phyloP scores from a whole-genome alignment of 2,113 vertebrate species.

The Platichthys stellatus region DNA sequence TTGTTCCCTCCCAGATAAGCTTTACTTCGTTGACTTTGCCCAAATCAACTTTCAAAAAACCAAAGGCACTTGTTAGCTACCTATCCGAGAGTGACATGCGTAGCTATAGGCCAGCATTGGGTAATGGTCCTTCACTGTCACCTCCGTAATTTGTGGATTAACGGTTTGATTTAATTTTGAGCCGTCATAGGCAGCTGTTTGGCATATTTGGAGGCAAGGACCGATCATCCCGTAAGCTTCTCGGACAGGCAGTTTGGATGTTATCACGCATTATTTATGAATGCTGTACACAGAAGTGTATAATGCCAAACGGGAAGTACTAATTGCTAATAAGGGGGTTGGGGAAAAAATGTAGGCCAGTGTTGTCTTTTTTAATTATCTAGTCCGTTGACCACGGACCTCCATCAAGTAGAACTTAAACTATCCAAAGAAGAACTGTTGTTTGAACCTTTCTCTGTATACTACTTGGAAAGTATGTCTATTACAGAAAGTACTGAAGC shows the following conservation, averaged over 20 bases:
- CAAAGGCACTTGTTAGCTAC: conserved; percentile 62
- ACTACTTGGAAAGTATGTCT: background rate
- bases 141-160: conserved; percentile 43
- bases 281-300: background rate
- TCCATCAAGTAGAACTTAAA: background rate
- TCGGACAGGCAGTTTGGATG: conserved; percentile 23
- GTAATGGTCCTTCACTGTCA: conserved; percentile 53
- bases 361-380: background rate
- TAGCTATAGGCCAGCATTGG: conserved; percentile 51
- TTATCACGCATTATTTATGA: conserved; percentile 3
- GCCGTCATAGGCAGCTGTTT: conserved; percentile 7
- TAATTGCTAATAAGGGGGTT: background rate
- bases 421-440: background rate
- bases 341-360: background rate
- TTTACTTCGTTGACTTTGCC: conserved; percentile 72
- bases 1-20: conserved; percentile 59
- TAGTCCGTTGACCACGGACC: background rate
- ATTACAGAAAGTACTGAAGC: background rate
- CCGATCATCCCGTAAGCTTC: conserved; percentile 23
- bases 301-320: background rate
- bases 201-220: conserved; percentile 50
- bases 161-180: conserved; percentile 51
- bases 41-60: conserved; percentile 40
- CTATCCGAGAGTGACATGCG: conserved; percentile 65
- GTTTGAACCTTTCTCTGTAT: background rate